Evolutionary conservation across 2,797 vertebrate genomes (phyloP).

Genomic region (Tragelaphus oryx): DNA sequence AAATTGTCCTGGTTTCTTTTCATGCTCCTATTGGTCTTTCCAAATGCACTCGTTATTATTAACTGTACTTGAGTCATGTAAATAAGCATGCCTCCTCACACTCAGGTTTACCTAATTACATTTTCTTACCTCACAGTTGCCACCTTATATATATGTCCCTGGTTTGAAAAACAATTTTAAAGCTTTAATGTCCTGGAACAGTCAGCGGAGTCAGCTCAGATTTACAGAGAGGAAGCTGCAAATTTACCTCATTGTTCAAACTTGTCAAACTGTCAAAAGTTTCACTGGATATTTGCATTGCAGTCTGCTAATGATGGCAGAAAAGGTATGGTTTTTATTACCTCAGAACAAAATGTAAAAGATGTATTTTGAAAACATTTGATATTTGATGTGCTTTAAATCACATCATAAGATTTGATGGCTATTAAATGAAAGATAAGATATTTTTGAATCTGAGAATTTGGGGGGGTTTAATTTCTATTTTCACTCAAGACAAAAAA

Average conservation of each 20-base stretch:
- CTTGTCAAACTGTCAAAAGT: constrained; percentile 59
- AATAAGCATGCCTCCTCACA: not conserved
- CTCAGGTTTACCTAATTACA: not conserved
- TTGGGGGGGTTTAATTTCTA: constrained; percentile 19
- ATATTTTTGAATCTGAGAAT: constrained; percentile 24
- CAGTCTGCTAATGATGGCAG: constrained; percentile 61
- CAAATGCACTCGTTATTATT: not conserved
- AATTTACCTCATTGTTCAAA: constrained; percentile 67
- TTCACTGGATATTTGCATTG: constrained; percentile 50
- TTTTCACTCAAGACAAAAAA: constrained; percentile 30
- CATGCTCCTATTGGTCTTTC: not conserved
- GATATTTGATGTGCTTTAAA: constrained; percentile 49
- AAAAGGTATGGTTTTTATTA: constrained; percentile 40
- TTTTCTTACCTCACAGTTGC: constrained; percentile 23
- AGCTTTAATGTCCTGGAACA: constrained; percentile 56
- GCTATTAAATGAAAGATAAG: constrained; percentile 37
- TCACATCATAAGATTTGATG: not conserved
- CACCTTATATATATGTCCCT: constrained; percentile 21
- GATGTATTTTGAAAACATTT: constrained; percentile 39
- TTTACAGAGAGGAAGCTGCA: constrained; percentile 58
- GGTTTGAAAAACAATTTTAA: constrained; percentile 56
- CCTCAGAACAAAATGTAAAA: constrained; percentile 51
- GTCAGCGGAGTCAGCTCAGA: constrained; percentile 45
- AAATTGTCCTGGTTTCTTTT: not conserved
- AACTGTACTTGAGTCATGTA: not conserved